Evolutionary conservation across 1,140 invertebrate genomes (phyloP).

Genomic region (Microplitis demolitor): DNA sequence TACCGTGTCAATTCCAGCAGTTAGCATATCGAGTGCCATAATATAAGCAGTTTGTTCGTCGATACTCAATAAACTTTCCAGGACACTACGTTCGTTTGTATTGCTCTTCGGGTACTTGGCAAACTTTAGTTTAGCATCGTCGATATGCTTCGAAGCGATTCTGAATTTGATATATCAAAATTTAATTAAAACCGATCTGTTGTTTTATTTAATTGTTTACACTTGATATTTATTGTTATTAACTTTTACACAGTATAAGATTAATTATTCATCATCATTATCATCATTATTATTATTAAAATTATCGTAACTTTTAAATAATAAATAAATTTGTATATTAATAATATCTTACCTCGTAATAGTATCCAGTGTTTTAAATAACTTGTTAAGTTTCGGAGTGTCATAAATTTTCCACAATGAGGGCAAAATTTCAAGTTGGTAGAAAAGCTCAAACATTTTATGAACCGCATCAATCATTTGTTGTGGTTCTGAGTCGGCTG

Average conservation of each 20-base stretch:
- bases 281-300: too few species aligned
- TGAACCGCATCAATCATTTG: constrained; percentile 67
- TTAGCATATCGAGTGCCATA: constrained; percentile 75
- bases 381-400: constrained; percentile 64
- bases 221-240: neutral
- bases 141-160: constrained; percentile 46
- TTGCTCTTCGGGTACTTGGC: constrained; percentile 35
- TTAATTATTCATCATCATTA: too few species aligned
- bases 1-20: constrained; percentile 79
- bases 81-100: constrained; percentile 55
- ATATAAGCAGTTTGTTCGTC: constrained; percentile 63
- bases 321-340: neutral
- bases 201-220: neutral
- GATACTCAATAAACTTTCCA: constrained; percentile 63
- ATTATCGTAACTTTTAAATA: neutral
- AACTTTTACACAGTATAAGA: neutral
- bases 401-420: constrained; percentile 67
- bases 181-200: neutral
- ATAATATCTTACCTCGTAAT: constrained; percentile 40
- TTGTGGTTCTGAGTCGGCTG: constrained; percentile 62
- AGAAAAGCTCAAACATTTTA: constrained; percentile 65
- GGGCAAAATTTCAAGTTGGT: constrained; percentile 67
- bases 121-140: constrained; percentile 50
- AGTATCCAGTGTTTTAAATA: constrained; percentile 56
- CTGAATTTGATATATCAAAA: constrained; percentile 27